Evolutionary conservation across 1,140 invertebrate species (phyloP).

Genomic region (Drosophila watanabei): DNA sequence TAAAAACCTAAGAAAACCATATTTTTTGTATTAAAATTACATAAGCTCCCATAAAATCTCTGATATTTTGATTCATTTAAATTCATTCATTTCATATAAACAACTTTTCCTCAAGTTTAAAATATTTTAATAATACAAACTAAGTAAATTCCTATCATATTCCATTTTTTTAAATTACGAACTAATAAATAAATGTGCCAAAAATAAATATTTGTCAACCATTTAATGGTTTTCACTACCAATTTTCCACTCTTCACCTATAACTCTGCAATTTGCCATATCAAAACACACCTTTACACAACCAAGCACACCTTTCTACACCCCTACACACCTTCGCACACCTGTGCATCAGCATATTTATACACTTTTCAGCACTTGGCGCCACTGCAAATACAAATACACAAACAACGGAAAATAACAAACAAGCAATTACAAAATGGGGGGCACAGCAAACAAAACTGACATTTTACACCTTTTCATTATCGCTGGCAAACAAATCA

Average conservation of each 20-base stretch:
- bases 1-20: background rate
- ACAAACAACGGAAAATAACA: constrained; percentile 21
- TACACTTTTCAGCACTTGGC: constrained; percentile 22
- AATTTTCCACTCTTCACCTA: background rate
- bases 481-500: constrained; percentile 79
- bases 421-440: constrained; percentile 74
- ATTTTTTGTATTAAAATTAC: no score
- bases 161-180: background rate
- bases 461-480: constrained; percentile 83
- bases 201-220: background rate
- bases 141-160: no score
- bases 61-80: no score
- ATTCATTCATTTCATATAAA: no score
- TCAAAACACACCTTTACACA: background rate
- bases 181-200: background rate
- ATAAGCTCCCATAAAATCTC: no score
- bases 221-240: background rate
- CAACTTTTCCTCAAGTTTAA: no score
- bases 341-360: constrained; percentile 9
- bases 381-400: constrained; percentile 49
- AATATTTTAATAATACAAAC: background rate
- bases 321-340: background rate
- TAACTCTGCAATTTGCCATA: constrained; percentile 15
- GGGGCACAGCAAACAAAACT: constrained; percentile 71
- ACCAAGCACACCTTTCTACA: background rate